Evolutionary conservation across 2,797 vertebrate species (phyloP), one percentile per base, ranked within the genome.

Genomic region (Hipposideros larvatus): DNA sequence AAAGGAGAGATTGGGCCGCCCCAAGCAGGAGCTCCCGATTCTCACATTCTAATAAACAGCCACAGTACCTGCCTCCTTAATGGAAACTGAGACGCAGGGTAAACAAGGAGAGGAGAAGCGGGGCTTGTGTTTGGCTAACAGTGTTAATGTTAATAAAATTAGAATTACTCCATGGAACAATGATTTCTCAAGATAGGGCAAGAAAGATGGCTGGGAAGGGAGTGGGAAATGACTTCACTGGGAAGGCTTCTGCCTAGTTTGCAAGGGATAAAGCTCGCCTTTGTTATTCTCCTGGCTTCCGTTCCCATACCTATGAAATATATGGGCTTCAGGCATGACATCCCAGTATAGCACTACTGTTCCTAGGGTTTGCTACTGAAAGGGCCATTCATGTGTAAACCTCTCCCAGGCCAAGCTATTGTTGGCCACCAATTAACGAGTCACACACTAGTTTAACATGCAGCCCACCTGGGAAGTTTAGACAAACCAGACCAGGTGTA

Each of bases 251-350:
- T 86, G 77, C 91, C 65, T 18, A 2, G 37, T 70, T 61, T 66
- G 41, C 59, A 34, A 53, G 66, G 86, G 71, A 97, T 89, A 96
- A 96, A 94, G 92, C 95, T 75, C 4, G 55, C 43, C 95, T 97
- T 97, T 97, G 94, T 95, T 96, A 48, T 10, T 73, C 63, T 88
- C 65, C 94, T 94, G 94, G 96, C 93, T 95, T 87, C 96, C 78
- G 68, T 93, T 94, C 82, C 59, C 18, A 26, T 1, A 79, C 46
- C 34, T 90, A 71, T 37, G 55, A 90, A 88, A 57, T 41, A 84
- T 31, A 88, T 90, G 68, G 68, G 46, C 87, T 91, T 70, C 88
- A 66, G 73, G 90, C 84, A 83, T 48, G 71, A n/a, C 89, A 51
- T 71, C 70, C 68, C 24, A 37, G 82, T 70, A 55, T 51, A 78